Evolutionary conservation across 2,113 vertebrate species (phyloP), one percentile per base, ranked within the genome.

Genomic region (Eretmochelys imbricata): DNA sequence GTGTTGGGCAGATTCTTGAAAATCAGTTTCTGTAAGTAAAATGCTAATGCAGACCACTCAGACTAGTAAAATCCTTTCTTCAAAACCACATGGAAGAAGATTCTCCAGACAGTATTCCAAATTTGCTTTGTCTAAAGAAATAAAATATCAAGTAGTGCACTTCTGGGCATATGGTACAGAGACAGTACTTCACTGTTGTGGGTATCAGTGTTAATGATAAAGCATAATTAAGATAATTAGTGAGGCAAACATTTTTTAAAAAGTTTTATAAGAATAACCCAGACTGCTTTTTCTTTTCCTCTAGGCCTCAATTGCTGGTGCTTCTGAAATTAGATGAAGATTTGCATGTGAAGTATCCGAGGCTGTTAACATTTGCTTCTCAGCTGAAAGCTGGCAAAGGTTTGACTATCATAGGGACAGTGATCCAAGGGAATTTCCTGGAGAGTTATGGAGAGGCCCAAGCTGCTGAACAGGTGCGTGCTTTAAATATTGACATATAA

Each of bases 341-440:
- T 94, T 98, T 99, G 79, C 99, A 99, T 35, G 99, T 99, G 10
- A 99, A 99, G 95, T 99, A 99, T 95, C 99, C 99, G 1, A 98
- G 99, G 38, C 97, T 99, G 97, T 98, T 99, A 88, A 99, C 99
- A 31, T 99, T 99, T 89, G 99, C 99, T 59, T 99, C 99, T 16
- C 99, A 99, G 97, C 98, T 99, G 72, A 99, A 99, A 97, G 99
- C 99, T 1, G 99, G 99, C 89, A 99, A 99, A 93, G 99, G 99
- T 89, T 97, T 99, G 92, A 99, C 99, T 79, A 99, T 99, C 3
- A 99, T 99, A 84, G 99, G 99, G 51, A 99, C 99, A 1, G 99
- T 99, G 82, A 98, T 99, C 93, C 99, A 99, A 95, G 99, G 99
- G 42, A 99, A 99, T 97, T 99, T 99, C 97, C 97, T 99, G 96